Conservation (phyloP, 2,888 invertebrate species). For the Leuctra nigra region DNA sequence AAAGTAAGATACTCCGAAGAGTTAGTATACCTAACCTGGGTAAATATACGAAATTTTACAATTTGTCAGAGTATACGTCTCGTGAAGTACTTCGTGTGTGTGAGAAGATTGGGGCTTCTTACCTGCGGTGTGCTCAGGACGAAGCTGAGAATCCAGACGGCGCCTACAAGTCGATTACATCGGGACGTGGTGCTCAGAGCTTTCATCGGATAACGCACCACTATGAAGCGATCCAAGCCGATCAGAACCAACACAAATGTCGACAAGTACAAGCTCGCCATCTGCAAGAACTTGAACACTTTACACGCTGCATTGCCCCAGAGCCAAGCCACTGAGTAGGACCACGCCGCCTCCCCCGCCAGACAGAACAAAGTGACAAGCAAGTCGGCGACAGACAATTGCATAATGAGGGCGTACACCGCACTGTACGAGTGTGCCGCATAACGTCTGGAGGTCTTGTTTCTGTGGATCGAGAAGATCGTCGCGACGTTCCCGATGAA, state of each 20-base stretch:
- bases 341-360: slow-evolving; percentile 75
- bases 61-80: no score
- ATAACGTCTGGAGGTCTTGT: slow-evolving; percentile 32
- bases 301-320: slow-evolving; percentile 73
- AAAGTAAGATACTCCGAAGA: no score
- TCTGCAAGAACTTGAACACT: slow-evolving; percentile 71
- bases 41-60: no score
- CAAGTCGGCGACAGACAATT: slow-evolving; percentile 75
- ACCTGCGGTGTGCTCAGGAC: slow-evolving; percentile 79
- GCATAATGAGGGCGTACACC: slow-evolving; percentile 70
- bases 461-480: slow-evolving; percentile 56
- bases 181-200: slow-evolving; percentile 55
- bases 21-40: no score
- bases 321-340: slow-evolving; percentile 71
- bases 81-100: no score
- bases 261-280: slow-evolving; percentile 75
- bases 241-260: slow-evolving; percentile 77
- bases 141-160: slow-evolving; percentile 66
- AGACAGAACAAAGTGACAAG: slow-evolving; percentile 76
- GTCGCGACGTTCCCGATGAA: slow-evolving; percentile 69
- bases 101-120: no score
- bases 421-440: slow-evolving; percentile 59
- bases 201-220: slow-evolving; percentile 74
- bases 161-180: slow-evolving; percentile 57
- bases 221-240: slow-evolving; percentile 73